Percentiles rank a stretch among this genome's conserved stretches.
These are phyloP conservation scores for Artibeus lituratus DNA, from an alignment of 2,797 vertebrate genomes.

Conservation along the genomic window DNA sequence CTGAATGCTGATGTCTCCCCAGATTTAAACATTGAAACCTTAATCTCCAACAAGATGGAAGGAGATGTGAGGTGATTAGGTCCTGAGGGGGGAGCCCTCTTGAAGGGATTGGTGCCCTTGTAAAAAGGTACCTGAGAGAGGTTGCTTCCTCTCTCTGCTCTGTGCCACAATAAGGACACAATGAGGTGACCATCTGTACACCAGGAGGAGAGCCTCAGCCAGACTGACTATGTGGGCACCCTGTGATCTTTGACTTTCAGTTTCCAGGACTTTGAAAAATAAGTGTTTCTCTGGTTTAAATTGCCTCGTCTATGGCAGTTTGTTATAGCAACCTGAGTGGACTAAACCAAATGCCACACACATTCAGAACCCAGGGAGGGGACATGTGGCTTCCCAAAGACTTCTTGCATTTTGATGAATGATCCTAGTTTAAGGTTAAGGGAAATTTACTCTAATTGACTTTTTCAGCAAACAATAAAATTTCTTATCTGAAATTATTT, in stretches of 20 bases:
- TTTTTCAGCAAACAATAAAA: not conserved
- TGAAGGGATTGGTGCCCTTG: not conserved
- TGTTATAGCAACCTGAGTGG: not conserved
- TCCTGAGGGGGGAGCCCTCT: not conserved
- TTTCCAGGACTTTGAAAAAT: not conserved
- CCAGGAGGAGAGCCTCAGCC: not conserved
- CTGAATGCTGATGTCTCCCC: not conserved
- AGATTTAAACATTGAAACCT: not conserved
- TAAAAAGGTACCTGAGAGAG: rapidly evolving
- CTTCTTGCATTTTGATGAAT: not conserved
- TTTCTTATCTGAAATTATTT: not conserved
- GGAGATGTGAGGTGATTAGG: not conserved
- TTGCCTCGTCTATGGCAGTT: rapidly evolving
- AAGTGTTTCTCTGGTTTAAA: not conserved
- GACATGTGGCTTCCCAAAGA: no score
- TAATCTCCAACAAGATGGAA: not conserved
- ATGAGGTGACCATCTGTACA: not conserved
- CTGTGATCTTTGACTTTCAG: not conserved
- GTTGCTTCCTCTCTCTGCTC: no score
- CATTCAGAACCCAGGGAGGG: not conserved
- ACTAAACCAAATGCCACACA: not conserved
- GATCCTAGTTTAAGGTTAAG: not conserved
- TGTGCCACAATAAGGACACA: rapidly evolving
- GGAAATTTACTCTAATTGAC: not conserved
- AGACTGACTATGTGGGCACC: not conserved